Base-by-base conservation (phyloP, 2,113 vertebrate genomes). In the Lucifuga dentata region DNA sequence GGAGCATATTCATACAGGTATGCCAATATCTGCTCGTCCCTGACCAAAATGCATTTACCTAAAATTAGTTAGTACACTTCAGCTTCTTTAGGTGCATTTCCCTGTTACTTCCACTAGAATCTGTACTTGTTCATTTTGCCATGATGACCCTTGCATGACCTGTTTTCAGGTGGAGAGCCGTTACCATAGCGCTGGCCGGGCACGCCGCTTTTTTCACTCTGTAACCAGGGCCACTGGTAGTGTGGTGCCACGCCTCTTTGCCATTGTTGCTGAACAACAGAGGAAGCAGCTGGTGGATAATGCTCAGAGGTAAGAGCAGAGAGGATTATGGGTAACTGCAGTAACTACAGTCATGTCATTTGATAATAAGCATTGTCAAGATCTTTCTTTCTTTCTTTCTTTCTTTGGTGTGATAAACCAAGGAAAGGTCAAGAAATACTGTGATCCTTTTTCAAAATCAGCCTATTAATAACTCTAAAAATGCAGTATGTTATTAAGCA, bases 181-280 rank as follows among this genome's bases (percentile, higher is more conserved):
- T 81, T 95, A 94, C 76, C 95, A 98, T 87, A 92, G 87, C 21
- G 94, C 94, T 0, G 96, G 94, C 67, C 92, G 93, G 58, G 92
- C 94, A 8, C 93, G 97, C 13, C 93, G 95, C 0, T 98, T 98
- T 86, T 95, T 98, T 41, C 89, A 96, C 48, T 43, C 78, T 5
- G 44, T 97, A 56, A 90, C 90, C 59, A 94, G 90, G 88, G 88
- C 83, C 65, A 39, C 82, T 20, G 32, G 73, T 11, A 88, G 84
- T 8, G 71, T 97, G 71, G 90, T 97, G 80, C 97, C 97, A 0
- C 93, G 92, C 89, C 80, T 99, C 51, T 99, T 98, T 58, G 95
- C 96, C 5, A 92, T 99, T 56, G 92, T 93, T 57, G 94, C 95
- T 7, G 97, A 99, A 90, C 93, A 94, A 80, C 92, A 92, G 83